Evolutionary conservation across 2,888 invertebrate genomes (phyloP).

Genomic region (Drosophila borborema): DNA sequence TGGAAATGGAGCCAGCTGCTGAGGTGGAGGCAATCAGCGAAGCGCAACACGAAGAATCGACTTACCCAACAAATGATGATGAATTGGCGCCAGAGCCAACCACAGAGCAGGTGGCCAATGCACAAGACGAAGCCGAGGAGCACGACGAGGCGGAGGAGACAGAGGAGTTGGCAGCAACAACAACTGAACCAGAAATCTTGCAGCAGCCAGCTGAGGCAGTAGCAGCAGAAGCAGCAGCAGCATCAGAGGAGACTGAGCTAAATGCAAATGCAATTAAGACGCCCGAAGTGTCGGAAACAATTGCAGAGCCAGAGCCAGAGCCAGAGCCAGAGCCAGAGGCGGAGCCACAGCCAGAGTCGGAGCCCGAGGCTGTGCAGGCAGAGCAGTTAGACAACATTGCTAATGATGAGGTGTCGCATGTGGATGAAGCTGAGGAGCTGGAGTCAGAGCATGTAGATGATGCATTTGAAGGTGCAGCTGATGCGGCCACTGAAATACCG

Average conservation of each 20-base stretch:
- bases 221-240: not conserved
- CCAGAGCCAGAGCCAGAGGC: not conserved
- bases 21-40: constrained; percentile 65
- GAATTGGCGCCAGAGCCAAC: constrained; percentile 73
- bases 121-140: constrained; percentile 8
- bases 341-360: not conserved
- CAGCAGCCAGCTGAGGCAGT: not conserved
- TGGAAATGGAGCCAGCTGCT: constrained; percentile 11
- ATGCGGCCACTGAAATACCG: constrained; percentile 29
- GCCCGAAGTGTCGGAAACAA: constrained; percentile 76
- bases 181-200: constrained; percentile 44
- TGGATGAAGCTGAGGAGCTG: constrained; percentile 44
- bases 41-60: constrained; percentile 72
- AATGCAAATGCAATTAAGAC: constrained; percentile 79
- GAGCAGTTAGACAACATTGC: constrained; percentile 44
- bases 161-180: constrained; percentile 25
- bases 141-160: constrained; percentile 9
- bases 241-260: constrained; percentile 38
- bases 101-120: constrained; percentile 36
- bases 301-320: constrained; percentile 35
- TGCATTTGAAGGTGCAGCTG: constrained; percentile 26
- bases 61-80: constrained; percentile 80
- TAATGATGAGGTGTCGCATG: constrained; percentile 61
- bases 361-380: constrained; percentile 2
- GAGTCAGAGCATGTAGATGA: constrained; percentile 32